Conservation (phyloP, 2,113 vertebrate genomes). For the Seriola quinqueradiata region DNA sequence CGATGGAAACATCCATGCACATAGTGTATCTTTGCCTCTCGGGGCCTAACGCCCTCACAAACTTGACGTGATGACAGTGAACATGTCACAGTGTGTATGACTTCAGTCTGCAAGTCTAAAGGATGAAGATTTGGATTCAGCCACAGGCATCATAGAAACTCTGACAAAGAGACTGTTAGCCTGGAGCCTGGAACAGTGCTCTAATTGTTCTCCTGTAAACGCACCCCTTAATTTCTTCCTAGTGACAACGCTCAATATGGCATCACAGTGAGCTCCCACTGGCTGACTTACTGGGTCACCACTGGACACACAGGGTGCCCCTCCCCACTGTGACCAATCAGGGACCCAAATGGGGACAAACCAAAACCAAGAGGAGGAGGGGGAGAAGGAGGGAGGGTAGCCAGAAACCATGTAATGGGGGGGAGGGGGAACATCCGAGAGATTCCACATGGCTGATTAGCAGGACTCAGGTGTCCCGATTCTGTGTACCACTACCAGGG, state of each 20-base stretch:
- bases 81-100: not conserved
- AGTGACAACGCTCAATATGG: conserved; percentile 54
- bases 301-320: conserved; percentile 51
- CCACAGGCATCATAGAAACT: not conserved
- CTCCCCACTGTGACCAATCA: conserved; percentile 40
- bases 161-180: conserved; percentile 9
- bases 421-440: conserved; percentile 49
- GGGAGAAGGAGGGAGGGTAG: not conserved
- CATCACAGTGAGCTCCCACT: conserved; percentile 37
- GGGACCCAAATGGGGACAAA: conserved; percentile 68
- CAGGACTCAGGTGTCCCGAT: conserved; percentile 78
- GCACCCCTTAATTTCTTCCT: conserved; percentile 50
- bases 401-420: conserved; percentile 29
- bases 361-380: conserved; percentile 33
- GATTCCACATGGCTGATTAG: conserved; percentile 74
- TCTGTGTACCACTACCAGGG: conserved; percentile 59
- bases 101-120: not conserved
- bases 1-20: not conserved
- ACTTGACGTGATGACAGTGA: not conserved
- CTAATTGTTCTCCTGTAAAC: conserved; percentile 13
- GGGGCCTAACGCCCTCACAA: too few species aligned
- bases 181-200: conserved; percentile 27
- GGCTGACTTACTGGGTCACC: conserved; percentile 72
- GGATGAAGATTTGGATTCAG: not conserved
- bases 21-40: not conserved